A percentile compares a stretch with the other conserved stretches of the same genome.
phyloP scores from a whole-genome alignment of 2,888 invertebrate species.

The Carpatolechia fugitivella region DNA sequence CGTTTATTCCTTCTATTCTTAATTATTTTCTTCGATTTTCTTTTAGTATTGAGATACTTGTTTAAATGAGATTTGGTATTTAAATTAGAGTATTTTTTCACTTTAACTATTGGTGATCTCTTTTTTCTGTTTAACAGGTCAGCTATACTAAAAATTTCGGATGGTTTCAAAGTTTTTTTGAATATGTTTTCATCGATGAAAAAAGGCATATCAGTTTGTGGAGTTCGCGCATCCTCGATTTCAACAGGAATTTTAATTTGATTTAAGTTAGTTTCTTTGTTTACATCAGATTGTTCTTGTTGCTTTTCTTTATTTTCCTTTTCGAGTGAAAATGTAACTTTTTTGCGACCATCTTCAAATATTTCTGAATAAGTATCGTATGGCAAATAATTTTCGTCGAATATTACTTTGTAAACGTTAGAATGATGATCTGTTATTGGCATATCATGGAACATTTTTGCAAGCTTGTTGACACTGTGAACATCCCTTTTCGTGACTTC shows the following conservation, averaged over 20 bases:
- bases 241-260: neutral
- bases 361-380: conserved; percentile 45
- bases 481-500: conserved; percentile 3
- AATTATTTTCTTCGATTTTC: conserved; percentile 36
- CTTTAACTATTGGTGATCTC: conserved; percentile 45
- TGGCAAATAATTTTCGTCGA: conserved; percentile 35
- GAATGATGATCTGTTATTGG: conserved; percentile 38
- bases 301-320: conserved; percentile 18
- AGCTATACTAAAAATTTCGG: conserved; percentile 48
- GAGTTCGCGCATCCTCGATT: neutral
- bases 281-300: neutral
- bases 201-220: conserved; percentile 23
- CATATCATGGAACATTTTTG: neutral
- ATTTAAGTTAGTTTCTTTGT: conserved; percentile 21
- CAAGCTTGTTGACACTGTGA: neutral
- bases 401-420: conserved; percentile 45
- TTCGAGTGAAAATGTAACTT: conserved; percentile 17
- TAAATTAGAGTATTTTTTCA: conserved; percentile 51
- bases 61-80: conserved; percentile 22
- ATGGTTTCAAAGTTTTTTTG: conserved; percentile 44
- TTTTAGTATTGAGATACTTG: conserved; percentile 37
- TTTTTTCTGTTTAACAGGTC: conserved; percentile 47
- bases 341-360: conserved; percentile 29
- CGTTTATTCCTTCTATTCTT: conserved; percentile 56
- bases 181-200: conserved; percentile 41